Evolutionary conservation across 2,888 invertebrate species (phyloP).

Genomic region (Ditula angustiorana): DNA sequence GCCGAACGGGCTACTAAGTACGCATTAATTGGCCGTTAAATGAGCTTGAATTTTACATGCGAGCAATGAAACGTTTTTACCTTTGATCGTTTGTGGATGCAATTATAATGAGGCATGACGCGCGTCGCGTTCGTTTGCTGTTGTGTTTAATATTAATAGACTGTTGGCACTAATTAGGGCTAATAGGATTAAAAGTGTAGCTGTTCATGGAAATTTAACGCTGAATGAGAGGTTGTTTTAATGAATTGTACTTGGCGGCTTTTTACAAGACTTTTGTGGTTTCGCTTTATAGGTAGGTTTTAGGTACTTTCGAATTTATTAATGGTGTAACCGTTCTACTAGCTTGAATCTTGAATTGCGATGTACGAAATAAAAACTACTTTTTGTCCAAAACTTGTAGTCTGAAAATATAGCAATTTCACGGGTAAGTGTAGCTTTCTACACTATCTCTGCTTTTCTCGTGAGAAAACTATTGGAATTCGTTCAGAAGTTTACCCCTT

Average conservation of each 20-base stretch:
- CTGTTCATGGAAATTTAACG: slow-evolving; percentile 12
- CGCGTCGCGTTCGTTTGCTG: slow-evolving; percentile 12
- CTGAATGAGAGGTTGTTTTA: slow-evolving; percentile 18
- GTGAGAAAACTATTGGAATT: too few relatives aligned
- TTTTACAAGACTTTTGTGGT: slow-evolving; percentile 16
- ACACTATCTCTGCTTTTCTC: too few relatives aligned
- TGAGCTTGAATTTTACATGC: slow-evolving; percentile 10
- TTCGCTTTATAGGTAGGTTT: slow-evolving; percentile 17
- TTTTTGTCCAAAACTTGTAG: too few relatives aligned
- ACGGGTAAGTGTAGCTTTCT: too few relatives aligned
- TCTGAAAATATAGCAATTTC: too few relatives aligned
- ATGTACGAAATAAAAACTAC: too few relatives aligned
- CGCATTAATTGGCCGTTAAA: slow-evolving; percentile 43
- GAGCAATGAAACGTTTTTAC: slow-evolving; percentile 11
- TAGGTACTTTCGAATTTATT: slow-evolving; percentile 7
- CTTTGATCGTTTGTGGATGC: slow-evolving; percentile 20
- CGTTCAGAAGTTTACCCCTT: too few relatives aligned
- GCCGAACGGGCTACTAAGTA: slow-evolving; percentile 49
- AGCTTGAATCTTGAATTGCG: too few relatives aligned
- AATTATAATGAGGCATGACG: slow-evolving; percentile 11
- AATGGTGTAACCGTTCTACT: not conserved
- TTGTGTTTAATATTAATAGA: slow-evolving; percentile 30
- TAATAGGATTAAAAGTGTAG: slow-evolving; percentile 34
- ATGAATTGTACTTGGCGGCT: slow-evolving; percentile 21
- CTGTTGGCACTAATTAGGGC: slow-evolving; percentile 25